Evolutionary conservation across 1,140 invertebrate species (phyloP), one percentile per base, ranked within the genome.

Genomic region (Gonioctena quinquepunctata): DNA sequence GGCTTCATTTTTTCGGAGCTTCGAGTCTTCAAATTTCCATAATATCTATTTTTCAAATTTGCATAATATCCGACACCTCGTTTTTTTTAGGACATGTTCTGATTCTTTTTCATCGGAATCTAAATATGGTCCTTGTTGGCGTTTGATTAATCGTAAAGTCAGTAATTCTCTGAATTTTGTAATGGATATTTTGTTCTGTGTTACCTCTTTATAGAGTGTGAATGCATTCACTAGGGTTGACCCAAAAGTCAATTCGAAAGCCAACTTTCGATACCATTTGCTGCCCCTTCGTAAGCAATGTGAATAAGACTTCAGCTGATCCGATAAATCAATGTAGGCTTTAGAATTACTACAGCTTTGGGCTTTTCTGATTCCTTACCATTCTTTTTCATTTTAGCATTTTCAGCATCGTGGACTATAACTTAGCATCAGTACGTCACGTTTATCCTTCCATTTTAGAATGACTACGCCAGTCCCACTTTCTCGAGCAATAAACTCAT

Each of bases 361-460:
- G 81, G 82, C 78, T 85, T 84, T 57, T 26, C 1, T 11, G 23
- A 13, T 66, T 27, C 50, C 7, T 2, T 57, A 5, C 23, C 50
- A 22, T 22, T 26, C 26, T 33, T 11, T 13, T 27, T 16, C 5
- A 16, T 1, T 21, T 16, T 52, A 5, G 8, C 3, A 19, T 18
- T 64, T 25, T 27, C 59, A 28, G 3, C 27, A 4, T 16, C 57
- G 48, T 82, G 80, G 73, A 80, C 81, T 70, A 81, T 85, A 61
- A n/a, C 80, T 81, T 22, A 85, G 69, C 57, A 84, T 72, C 3
- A 82, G 70, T 5, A 84, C 82, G 70, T 85, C 80, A 59, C 79
- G 66, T 70, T 83, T 83, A 72, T 84, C 80, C 76, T 78, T 82
- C 82, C 83, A 86, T 73, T 82, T 81, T 50, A 81, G 49, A 7